These are phyloP conservation scores for Dicaeum eximium DNA, from an alignment of 2,113 vertebrate genomes.

Conservation along the genomic window DNA sequence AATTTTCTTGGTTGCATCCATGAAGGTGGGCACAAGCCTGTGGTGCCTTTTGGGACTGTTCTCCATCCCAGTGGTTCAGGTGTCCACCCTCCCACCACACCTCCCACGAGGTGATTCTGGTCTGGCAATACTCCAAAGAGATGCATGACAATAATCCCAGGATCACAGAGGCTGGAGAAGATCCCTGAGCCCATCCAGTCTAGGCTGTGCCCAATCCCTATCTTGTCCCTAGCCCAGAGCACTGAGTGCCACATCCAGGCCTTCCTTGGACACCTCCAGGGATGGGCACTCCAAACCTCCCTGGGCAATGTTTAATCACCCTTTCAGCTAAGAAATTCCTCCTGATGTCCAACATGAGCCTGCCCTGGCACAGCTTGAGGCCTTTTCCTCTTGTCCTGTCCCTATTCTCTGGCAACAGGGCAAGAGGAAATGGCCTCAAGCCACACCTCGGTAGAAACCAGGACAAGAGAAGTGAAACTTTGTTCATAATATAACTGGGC, in stretches of 20 bases:
- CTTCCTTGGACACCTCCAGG: neutral
- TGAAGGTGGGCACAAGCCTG: neutral
- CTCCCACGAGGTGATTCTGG: accelerated
- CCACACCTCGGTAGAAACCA: neutral
- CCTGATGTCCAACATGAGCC: accelerated
- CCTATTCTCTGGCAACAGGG: neutral
- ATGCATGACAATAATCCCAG: neutral
- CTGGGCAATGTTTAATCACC: neutral
- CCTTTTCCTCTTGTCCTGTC: neutral
- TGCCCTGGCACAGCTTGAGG: neutral
- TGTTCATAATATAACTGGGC: neutral
- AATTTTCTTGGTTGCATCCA: neutral
- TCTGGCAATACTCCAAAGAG: neutral
- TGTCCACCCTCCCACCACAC: neutral
- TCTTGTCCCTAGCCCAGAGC: neutral
- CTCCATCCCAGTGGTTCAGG: neutral
- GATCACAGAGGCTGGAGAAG: neutral
- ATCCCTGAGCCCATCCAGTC: accelerated
- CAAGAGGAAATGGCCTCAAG: neutral
- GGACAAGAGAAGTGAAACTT: neutral
- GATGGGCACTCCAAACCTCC: neutral
- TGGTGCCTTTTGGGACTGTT: neutral
- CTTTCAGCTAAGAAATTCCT: neutral
- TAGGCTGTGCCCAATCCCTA: accelerated
- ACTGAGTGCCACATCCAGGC: accelerated